Conservation (phyloP, 1,140 invertebrate species). For the Battus philenor region DNA sequence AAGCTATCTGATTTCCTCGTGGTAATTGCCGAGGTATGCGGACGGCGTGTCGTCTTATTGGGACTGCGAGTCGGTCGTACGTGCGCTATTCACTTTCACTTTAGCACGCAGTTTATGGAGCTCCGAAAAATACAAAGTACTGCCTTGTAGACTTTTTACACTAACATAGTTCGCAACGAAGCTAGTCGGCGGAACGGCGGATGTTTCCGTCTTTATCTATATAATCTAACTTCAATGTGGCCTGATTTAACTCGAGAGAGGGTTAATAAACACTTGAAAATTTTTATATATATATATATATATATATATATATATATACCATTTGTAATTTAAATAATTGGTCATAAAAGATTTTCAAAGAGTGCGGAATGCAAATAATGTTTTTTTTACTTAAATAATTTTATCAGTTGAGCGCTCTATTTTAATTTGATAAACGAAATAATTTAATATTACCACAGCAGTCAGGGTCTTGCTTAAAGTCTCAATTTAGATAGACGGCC, state of each 20-base stretch:
- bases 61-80: constrained; percentile 56
- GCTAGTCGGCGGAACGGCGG: not conserved
- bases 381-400: too few species aligned
- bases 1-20: constrained; percentile 65
- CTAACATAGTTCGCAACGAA: not conserved
- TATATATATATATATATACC: too few species aligned
- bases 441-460: too few species aligned
- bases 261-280: too few species aligned
- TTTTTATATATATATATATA: too few species aligned
- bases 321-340: too few species aligned
- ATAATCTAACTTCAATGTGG: too few species aligned
- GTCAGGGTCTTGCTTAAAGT: constrained; percentile 9
- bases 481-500: constrained; percentile 9
- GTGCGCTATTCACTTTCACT: constrained; percentile 71
- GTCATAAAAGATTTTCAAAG: too few species aligned
- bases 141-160: not conserved
- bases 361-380: too few species aligned
- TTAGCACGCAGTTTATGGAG: constrained; percentile 26
- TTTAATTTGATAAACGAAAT: too few species aligned
- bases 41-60: constrained; percentile 72
- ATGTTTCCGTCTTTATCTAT: constrained; percentile 2
- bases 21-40: constrained; percentile 70
- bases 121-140: constrained; percentile 4
- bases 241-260: too few species aligned
- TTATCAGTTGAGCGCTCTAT: too few species aligned